Conservation (phyloP, 2,797 vertebrate genomes). For the Catamblyrhynchus diadema region DNA sequence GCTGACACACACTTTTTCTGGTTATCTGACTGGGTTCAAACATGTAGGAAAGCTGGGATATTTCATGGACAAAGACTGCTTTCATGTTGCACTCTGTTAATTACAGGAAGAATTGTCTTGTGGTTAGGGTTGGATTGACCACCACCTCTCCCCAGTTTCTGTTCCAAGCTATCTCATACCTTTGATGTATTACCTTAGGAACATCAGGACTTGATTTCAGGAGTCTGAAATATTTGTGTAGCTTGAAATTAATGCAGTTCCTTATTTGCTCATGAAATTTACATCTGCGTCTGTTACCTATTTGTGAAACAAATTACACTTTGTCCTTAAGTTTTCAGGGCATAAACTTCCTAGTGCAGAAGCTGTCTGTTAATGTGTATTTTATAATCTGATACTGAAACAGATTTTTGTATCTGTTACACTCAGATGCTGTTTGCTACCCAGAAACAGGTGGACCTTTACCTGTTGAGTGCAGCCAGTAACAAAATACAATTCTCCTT, state of each 20-base stretch:
- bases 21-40: neutral
- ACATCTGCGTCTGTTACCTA: neutral
- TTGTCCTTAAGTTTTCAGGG: neutral
- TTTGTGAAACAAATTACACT: neutral
- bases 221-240: neutral
- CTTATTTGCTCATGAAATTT: neutral
- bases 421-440: neutral
- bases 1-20: neutral
- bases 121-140: neutral
- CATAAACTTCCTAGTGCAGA: neutral
- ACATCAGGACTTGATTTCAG: neutral
- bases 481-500: neutral
- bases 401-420: neutral
- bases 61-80: neutral
- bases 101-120: neutral
- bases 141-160: neutral
- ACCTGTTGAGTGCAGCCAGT: neutral
- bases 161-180: neutral
- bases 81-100: neutral
- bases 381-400: neutral
- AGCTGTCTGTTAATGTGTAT: neutral
- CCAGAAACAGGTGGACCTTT: neutral
- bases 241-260: neutral
- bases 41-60: neutral
- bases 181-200: neutral